Percentiles rank a stretch among this genome's conserved stretches.
phyloP scores from a whole-genome alignment of 2,888 invertebrate genomes.

The Aquatica leii region DNA sequence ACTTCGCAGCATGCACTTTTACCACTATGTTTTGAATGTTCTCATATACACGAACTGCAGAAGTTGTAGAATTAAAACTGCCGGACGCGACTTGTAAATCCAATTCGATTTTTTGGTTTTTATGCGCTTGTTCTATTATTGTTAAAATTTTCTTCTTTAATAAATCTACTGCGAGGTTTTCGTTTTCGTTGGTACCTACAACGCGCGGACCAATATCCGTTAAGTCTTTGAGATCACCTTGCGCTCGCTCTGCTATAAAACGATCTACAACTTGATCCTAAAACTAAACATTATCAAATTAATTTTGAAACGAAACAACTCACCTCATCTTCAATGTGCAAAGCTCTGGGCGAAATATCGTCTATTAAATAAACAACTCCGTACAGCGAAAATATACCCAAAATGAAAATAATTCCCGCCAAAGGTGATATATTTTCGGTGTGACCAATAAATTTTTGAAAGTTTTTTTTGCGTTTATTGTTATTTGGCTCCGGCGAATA shows the following conservation, averaged over 20 bases:
- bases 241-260: conserved; percentile 76
- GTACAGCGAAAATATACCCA: not conserved
- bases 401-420: conserved; percentile 4
- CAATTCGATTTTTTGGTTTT: conserved; percentile 66
- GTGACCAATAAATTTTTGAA: not conserved
- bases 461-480: not conserved
- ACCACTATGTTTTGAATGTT: conserved; percentile 84
- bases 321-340: conserved; percentile 48
- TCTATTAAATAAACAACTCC: conserved; percentile 30
- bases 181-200: conserved; percentile 85
- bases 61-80: conserved; percentile 76
- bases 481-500: not conserved
- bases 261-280: conserved; percentile 58
- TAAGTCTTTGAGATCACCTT: conserved; percentile 67
- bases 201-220: conserved; percentile 75
- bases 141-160: conserved; percentile 65
- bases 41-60: conserved; percentile 81
- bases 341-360: conserved; percentile 48
- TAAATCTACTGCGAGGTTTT: conserved; percentile 72
- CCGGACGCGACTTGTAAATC: conserved; percentile 76
- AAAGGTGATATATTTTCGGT: not conserved
- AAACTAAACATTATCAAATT: conserved; percentile 41
- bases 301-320: not conserved
- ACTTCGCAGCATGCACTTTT: conserved; percentile 67
- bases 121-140: conserved; percentile 63